Conservation (phyloP, 2,797 vertebrate genomes). For the Lithobates sylvaticus region DNA sequence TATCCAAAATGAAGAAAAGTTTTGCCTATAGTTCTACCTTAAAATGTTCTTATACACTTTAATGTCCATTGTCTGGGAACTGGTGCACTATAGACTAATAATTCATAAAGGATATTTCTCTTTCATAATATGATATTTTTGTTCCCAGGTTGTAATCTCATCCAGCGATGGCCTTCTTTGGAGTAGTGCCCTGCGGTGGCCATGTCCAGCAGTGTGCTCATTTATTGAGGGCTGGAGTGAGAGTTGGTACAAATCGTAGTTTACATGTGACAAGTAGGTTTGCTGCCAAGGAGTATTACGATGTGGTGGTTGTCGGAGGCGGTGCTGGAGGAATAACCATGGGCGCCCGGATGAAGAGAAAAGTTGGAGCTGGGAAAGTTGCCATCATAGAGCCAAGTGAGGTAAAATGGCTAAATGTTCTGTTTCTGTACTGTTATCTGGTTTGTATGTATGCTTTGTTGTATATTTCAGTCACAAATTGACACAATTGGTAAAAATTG, state of each 20-base stretch:
- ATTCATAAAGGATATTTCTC: too few relatives aligned
- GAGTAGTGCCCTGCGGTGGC: conserved; percentile 52
- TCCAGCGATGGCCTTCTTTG: conserved; percentile 69
- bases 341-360: conserved; percentile 92
- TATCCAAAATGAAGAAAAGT: too few relatives aligned
- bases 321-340: conserved; percentile 90
- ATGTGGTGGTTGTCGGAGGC: conserved; percentile 92
- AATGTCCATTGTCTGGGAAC: too few relatives aligned
- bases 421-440: neutral
- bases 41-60: too few relatives aligned
- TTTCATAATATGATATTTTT: neutral
- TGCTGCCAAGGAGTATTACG: conserved; percentile 83
- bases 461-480: neutral
- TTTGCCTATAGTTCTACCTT: too few relatives aligned
- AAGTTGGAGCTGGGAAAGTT: conserved; percentile 87
- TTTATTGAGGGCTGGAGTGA: conserved; percentile 65
- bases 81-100: too few relatives aligned
- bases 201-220: conserved; percentile 54
- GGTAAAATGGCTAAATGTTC: conserved; percentile 69
- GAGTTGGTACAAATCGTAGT: conserved; percentile 60
- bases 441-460: neutral
- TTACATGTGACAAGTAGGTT: conserved; percentile 78
- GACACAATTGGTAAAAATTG: neutral
- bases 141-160: neutral
- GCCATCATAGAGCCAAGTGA: conserved; percentile 93